Conservation (phyloP, 1,140 invertebrate genomes). For the Asobara japonica region DNA sequence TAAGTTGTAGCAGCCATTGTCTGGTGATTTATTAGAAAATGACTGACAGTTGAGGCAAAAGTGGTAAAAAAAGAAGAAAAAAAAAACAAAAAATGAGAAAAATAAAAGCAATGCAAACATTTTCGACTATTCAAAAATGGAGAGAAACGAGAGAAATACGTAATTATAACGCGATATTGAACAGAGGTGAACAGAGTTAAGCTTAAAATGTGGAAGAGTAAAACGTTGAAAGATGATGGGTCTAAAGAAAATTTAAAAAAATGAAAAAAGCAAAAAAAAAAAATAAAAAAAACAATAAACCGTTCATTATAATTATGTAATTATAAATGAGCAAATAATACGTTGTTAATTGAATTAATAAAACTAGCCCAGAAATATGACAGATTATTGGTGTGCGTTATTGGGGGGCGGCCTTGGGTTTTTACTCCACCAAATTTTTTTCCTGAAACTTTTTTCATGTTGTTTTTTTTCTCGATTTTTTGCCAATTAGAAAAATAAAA, state of each 20-base stretch:
- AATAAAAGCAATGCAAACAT: no score
- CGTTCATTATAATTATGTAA: conserved; percentile 66
- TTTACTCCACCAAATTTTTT: background rate
- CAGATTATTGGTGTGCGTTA: background rate
- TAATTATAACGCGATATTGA: background rate
- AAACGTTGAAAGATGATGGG: conserved; percentile 25
- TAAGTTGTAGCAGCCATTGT: conserved; percentile 63
- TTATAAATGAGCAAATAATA: conserved; percentile 67
- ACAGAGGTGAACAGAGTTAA: background rate
- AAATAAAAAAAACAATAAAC: conserved; percentile 63
- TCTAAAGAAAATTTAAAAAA: conserved; percentile 24
- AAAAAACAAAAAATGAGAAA: conserved; percentile 11
- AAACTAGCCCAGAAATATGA: conserved; percentile 65
- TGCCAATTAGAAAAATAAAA: background rate
- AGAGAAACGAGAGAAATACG: background rate
- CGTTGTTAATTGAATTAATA: conserved; percentile 69
- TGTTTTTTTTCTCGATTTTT: background rate
- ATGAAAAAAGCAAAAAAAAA: background rate
- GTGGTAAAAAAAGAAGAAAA: conserved; percentile 23
- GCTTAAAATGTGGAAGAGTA: background rate
- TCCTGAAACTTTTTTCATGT: background rate
- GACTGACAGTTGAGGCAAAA: conserved; percentile 21
- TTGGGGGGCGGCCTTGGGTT: conserved; percentile 5
- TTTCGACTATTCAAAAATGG: no score
- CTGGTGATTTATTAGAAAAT: conserved; percentile 47